Evolutionary conservation across 23 tunicate species (phyloP).

Genomic region (Clavelina lepadiformis): DNA sequence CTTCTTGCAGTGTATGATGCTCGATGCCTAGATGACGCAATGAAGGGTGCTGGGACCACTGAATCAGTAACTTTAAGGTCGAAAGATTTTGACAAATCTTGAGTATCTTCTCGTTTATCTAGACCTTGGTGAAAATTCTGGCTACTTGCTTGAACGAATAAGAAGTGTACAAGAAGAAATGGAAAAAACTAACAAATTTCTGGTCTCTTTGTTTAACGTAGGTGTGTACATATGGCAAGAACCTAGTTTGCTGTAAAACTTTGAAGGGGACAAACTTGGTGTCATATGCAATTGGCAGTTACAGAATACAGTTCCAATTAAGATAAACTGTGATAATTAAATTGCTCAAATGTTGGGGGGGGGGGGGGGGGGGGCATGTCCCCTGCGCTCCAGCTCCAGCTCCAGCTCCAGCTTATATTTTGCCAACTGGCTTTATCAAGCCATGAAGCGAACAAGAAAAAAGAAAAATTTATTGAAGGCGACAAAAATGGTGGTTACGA

Average conservation of each 20-base stretch:
- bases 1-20: too few relatives aligned
- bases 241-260: not conserved
- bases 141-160: constrained; percentile 34
- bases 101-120: not conserved
- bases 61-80: constrained; percentile 29
- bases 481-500: constrained; percentile 66
- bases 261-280: too few relatives aligned
- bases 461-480: constrained; percentile 26
- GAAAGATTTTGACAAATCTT: not conserved
- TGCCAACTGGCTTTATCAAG: constrained; percentile 27
- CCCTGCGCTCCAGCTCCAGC: constrained; percentile 24
- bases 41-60: constrained; percentile 51
- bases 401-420: too few relatives aligned
- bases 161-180: constrained; percentile 55
- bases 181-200: constrained; percentile 22
- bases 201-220: constrained; percentile 48
- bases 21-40: constrained; percentile 37
- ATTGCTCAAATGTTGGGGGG: too few relatives aligned
- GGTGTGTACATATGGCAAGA: not conserved
- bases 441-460: constrained; percentile 50
- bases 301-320: too few relatives aligned
- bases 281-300: too few relatives aligned
- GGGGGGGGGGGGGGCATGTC: too few relatives aligned
- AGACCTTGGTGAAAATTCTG: constrained; percentile 49
- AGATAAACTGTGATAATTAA: too few relatives aligned